Percentiles rank a stretch among this genome's conserved stretches.
Conservation (phyloP, 2,888 invertebrate species). For the Osmoderma eremita region DNA sequence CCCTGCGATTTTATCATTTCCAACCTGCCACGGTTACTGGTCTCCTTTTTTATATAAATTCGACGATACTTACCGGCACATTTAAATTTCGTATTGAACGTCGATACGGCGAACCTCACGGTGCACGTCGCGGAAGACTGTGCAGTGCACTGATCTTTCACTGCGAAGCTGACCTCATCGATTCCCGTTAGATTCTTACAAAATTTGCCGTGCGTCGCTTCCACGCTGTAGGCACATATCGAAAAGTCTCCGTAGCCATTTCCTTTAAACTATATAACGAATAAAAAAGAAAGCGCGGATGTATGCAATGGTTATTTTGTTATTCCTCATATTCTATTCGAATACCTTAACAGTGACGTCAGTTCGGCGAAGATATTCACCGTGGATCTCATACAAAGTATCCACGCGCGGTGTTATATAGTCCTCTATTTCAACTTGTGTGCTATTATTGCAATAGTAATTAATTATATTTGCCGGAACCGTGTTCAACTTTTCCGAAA, state of each 20-base stretch:
- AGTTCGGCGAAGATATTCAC: slow-evolving; percentile 52
- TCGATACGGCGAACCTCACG: slow-evolving; percentile 66
- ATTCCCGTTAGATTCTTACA: slow-evolving; percentile 66
- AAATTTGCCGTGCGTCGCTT: slow-evolving; percentile 56
- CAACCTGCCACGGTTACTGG: no score
- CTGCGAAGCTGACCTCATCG: slow-evolving; percentile 64
- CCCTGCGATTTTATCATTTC: no score
- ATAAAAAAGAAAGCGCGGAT: slow-evolving; percentile 12
- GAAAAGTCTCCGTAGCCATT: slow-evolving; percentile 58
- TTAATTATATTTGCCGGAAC: slow-evolving; percentile 58
- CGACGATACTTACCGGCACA: slow-evolving; percentile 68
- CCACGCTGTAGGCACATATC: slow-evolving; percentile 54
- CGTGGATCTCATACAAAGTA: slow-evolving; percentile 63
- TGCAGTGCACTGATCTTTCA: slow-evolving; percentile 67
- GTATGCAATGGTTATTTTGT: neutral
- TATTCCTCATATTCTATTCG: slow-evolving; percentile 11
- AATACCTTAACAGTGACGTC: slow-evolving; percentile 54
- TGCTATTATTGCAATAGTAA: slow-evolving; percentile 55
- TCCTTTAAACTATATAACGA: slow-evolving; percentile 57
- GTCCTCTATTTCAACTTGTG: slow-evolving; percentile 67
- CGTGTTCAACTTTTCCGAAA: slow-evolving; percentile 54
- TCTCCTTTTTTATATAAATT: no score
- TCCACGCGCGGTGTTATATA: slow-evolving; percentile 66
- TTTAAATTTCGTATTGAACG: slow-evolving; percentile 65
- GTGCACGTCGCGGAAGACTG: slow-evolving; percentile 53